Base-by-base conservation (phyloP, 2,888 invertebrate genomes). In the Hypercompe scribonia region DNA sequence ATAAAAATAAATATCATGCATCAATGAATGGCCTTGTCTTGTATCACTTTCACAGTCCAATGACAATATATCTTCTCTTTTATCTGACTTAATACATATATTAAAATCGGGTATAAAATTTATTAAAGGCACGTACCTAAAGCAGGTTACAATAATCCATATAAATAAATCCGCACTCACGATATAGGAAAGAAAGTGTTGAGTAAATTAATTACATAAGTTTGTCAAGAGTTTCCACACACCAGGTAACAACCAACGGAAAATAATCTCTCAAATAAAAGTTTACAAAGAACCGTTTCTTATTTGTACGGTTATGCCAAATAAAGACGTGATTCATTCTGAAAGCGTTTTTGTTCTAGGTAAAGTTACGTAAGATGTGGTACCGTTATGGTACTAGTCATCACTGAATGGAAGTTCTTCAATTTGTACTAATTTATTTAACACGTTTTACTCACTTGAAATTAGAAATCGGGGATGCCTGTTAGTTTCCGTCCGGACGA, bases 111-210 rank as follows among this genome's bases (percentile, higher is more conserved):
- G 50, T n/a, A 2, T 11, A 54, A 8, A 3, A 3, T 8, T 54
- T n/a, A n/a, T 24, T 10, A 54, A n/a, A n/a, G n/a, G 8, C 8
- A 24, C 8, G 11, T 61, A 61, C 31, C 7, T 61, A 31, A 61
- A 31, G 61, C 31, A 61, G 2, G 15, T 18, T 31, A 1, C 18
- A 3, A 1, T 50, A 7, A 2, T 8, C 24, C 24, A 24, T 24
- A 50, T 50, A 24, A 50, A 50, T 24, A 50, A 15, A 18, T 42
- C 21, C 33, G 18, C 42, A 65, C 28, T 39, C 58, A n/a, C 31
- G 24, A 71, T 66, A 71, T 15, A 58, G 66, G 33, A 54, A 66
- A 28, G 71, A 71, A 71, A 71, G 66, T 58, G 58, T 39, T 39
- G 31, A 65, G 34, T 36, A 39, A 58, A 66, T 66, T 18, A 36